These are phyloP conservation scores for Drosophila trichaetosa DNA, from an alignment of 2,888 invertebrate species.

Conservation along the genomic window DNA sequence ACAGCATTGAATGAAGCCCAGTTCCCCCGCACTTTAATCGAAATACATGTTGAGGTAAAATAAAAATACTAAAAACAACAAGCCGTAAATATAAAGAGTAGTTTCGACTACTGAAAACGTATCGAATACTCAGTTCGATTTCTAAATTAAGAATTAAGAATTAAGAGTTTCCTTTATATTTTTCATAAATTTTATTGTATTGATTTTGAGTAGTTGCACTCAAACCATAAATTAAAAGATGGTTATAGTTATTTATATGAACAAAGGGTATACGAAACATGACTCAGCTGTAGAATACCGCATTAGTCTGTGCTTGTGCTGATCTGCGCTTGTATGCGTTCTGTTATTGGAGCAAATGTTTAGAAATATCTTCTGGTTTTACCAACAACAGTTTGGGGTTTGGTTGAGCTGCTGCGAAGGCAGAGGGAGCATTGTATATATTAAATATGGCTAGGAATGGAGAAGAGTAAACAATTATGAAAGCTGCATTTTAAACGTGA, in stretches of 20 bases:
- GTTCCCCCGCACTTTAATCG: constrained; percentile 53
- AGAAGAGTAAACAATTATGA: neutral
- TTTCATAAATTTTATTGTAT: neutral
- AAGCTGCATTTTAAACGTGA: constrained; percentile 3
- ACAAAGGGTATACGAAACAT: constrained; percentile 7
- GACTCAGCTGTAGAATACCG: neutral
- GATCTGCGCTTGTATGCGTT: constrained; percentile 5
- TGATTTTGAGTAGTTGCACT: neutral
- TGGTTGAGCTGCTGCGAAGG: constrained; percentile 18
- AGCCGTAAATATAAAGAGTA: constrained; percentile 17
- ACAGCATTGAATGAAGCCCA: constrained; percentile 16
- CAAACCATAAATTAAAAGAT: neutral
- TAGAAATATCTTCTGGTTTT: constrained; percentile 60
- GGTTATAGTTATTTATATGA: neutral
- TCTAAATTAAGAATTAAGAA: neutral
- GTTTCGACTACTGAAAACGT: neutral
- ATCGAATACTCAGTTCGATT: neutral
- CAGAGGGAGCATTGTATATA: neutral
- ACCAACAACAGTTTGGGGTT: constrained; percentile 55
- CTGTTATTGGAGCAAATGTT: constrained; percentile 60
- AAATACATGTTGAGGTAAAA: constrained; percentile 38
- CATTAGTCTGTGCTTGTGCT: neutral
- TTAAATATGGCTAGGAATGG: neutral
- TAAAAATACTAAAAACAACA: constrained; percentile 19
- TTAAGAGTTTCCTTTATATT: neutral